Evolutionary conservation across 64 coral and sea anemone genomes (phyloP).

Genomic region (Catalaphyllia jardinei): DNA sequence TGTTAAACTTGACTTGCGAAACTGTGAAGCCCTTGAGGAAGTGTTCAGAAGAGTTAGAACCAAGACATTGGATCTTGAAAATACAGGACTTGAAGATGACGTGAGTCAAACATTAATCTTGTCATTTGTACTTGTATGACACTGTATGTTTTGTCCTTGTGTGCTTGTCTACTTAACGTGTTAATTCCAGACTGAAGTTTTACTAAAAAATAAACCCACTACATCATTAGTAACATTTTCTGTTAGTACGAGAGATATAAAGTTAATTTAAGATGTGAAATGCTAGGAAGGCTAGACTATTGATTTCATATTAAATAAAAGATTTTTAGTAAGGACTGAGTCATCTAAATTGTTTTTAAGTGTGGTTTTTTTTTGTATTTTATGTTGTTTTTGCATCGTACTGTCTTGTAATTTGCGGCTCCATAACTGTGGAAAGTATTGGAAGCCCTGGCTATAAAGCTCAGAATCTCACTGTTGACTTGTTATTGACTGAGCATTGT

Average conservation of each 20-base stretch:
- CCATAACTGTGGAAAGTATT: too few species aligned
- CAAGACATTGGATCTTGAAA: conserved; percentile 92
- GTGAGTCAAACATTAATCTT: conserved; percentile 39
- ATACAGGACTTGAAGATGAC: conserved; percentile 96
- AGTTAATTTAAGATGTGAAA: too few species aligned
- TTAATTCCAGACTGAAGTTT: too few species aligned
- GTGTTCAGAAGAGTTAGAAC: conserved; percentile 87
- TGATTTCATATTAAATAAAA: too few species aligned
- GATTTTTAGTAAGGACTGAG: too few species aligned
- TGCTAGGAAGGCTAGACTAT: too few species aligned
- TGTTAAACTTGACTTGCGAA: conserved; percentile 84
- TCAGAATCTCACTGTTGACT: background rate
- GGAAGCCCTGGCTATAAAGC: background rate
- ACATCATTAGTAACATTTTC: too few species aligned
- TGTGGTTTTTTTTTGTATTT: background rate
- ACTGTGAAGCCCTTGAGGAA: conserved; percentile 91
- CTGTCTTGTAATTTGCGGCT: background rate
- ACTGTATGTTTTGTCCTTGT: background rate
- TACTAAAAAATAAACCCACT: too few species aligned
- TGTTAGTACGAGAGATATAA: too few species aligned
- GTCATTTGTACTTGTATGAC: background rate
- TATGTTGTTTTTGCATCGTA: background rate
- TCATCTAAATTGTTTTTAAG: too few species aligned
- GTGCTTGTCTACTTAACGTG: too few species aligned
- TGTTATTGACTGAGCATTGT: background rate